Evolutionary conservation across 2,797 vertebrate species (phyloP), one percentile per base, ranked within the genome.

Genomic region (Myoxocephalus aenaeus): DNA sequence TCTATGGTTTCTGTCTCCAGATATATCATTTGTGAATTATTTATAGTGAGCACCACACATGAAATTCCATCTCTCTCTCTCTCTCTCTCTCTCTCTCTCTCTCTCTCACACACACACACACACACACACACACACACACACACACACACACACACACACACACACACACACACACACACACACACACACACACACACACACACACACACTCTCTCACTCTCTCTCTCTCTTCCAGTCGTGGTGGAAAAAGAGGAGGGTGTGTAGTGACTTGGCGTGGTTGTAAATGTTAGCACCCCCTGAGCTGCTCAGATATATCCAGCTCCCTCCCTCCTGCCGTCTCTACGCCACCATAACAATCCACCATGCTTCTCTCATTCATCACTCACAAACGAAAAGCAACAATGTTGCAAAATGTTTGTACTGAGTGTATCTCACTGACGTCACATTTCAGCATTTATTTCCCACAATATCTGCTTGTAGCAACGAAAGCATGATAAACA

Each of bases 171-270:
- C 34, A 34, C 34, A 46, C 17, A 17, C 44, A 38, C 57, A 36
- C 57, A 59, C 34, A 59, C 63, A 72, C 40, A 38, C 34, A 46
- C 17, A 17, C 17, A 38, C 57, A 36, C 57, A 59, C 34, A 46
- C 13, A 75, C 13, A 40, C 46, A 68, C 29, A 58, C 61, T 38
- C 29, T 29, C 29, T 29, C 29, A 2, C 29, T 29, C 29, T 29
- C 29, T 29, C 29, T 29, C 29, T 29, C 29, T 29, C 58, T 6
- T 38, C 27, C 56, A 50, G 53, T 42, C 1, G 10, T 56, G 69
- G 75, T 88, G 88, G 90, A 91, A 92, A 94, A 91, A 82, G 65
- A 69, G 85, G 89, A 51, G 80, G 83, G 81, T 79, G 38, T 61
- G 20, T 77, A 70, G 53, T 29, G 70, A 63, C 71, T 71, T 63